Evolutionary conservation across 1,140 invertebrate genomes (phyloP).

Genomic region (Caligus rogercresseyi): DNA sequence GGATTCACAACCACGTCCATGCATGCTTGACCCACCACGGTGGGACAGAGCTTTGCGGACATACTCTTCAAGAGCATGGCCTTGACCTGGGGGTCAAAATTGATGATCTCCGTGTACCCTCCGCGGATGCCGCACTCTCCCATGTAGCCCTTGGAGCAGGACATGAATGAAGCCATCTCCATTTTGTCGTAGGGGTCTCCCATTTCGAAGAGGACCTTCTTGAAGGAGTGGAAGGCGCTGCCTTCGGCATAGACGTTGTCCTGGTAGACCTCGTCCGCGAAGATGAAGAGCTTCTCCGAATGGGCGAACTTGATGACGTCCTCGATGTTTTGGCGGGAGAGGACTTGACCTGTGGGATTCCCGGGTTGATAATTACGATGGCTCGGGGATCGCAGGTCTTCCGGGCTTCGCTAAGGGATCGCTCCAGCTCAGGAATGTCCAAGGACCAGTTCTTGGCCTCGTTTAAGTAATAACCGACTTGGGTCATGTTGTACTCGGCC

Average conservation of each 20-base stretch:
- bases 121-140: constrained; percentile 84
- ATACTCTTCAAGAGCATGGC: constrained; percentile 73
- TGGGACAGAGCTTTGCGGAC: constrained; percentile 85
- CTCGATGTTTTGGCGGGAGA: constrained; percentile 72
- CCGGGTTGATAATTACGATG: constrained; percentile 96
- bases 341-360: constrained; percentile 80
- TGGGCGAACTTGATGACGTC: constrained; percentile 82
- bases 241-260: constrained; percentile 82
- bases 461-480: constrained; percentile 73
- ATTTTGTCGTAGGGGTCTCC: constrained; percentile 59
- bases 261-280: constrained; percentile 89
- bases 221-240: constrained; percentile 80
- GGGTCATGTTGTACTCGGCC: constrained; percentile 64
- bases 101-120: constrained; percentile 77
- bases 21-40: constrained; percentile 60
- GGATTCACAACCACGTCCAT: constrained; percentile 60
- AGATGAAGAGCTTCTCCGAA: constrained; percentile 59
- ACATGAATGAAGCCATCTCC: constrained; percentile 90
- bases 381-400: constrained; percentile 54
- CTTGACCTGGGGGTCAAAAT: constrained; percentile 65
- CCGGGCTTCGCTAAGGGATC: constrained; percentile 49
- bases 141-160: constrained; percentile 82
- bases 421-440: constrained; percentile 57
- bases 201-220: constrained; percentile 66
- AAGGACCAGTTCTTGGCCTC: constrained; percentile 76